Evolutionary conservation across 30 jellyfish, hydroid and myxozoan genomes (phyloP).

Genomic region (Sanderia malayensis): DNA sequence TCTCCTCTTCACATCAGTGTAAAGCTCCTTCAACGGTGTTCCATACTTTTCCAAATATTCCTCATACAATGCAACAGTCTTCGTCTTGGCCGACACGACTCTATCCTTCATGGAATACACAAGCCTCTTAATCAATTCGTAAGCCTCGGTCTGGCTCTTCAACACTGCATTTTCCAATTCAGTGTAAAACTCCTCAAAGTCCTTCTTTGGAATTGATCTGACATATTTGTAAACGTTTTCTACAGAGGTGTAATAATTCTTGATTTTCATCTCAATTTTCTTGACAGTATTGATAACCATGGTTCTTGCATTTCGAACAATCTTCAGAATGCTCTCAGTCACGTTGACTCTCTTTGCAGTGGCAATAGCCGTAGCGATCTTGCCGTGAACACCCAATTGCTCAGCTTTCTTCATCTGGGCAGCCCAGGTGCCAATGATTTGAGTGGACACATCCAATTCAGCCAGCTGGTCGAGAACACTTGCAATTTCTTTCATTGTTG

Average conservation of each 20-base stretch:
- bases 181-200: constrained; percentile 58
- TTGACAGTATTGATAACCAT: background rate
- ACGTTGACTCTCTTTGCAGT: constrained; percentile 54
- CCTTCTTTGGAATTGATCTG: constrained; percentile 77
- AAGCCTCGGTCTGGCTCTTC: constrained; percentile 5
- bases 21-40: constrained; percentile 38
- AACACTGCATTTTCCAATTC: constrained; percentile 48
- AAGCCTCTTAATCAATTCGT: background rate
- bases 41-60: constrained; percentile 18
- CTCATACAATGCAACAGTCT: background rate
- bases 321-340: constrained; percentile 32
- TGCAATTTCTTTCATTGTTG: constrained; percentile 47
- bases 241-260: constrained; percentile 2
- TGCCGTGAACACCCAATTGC: constrained; percentile 65
- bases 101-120: constrained; percentile 4
- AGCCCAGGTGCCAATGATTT: constrained; percentile 74
- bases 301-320: constrained; percentile 1
- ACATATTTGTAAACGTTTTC: constrained; percentile 35
- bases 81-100: background rate
- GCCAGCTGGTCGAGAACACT: constrained; percentile 49
- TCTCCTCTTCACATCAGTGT: constrained; percentile 28
- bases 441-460: constrained; percentile 62
- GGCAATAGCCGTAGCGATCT: constrained; percentile 24
- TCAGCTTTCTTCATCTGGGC: constrained; percentile 56
- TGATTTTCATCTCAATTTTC: background rate